These are phyloP conservation scores for Corvus cornix DNA, from an alignment of 2,113 vertebrate genomes.

Conservation along the genomic window DNA sequence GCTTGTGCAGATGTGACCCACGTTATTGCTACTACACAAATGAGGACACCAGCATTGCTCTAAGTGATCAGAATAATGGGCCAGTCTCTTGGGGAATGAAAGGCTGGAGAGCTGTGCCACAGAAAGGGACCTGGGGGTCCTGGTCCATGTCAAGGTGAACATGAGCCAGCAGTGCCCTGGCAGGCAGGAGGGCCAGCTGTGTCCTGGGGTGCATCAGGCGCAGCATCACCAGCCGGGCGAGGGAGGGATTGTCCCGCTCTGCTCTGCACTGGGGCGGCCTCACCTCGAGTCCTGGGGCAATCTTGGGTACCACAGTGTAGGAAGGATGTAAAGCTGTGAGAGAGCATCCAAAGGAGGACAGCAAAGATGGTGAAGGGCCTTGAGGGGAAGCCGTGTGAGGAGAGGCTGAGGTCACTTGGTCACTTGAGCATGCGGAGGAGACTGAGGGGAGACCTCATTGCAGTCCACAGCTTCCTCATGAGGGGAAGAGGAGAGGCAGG, in stretches of 20 bases:
- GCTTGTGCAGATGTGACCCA: background rate
- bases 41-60: background rate
- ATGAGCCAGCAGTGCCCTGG: background rate
- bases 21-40: rapidly evolving
- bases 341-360: background rate
- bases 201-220: background rate
- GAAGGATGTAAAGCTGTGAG: background rate
- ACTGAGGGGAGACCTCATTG: background rate
- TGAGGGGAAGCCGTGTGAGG: background rate
- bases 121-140: background rate
- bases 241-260: background rate
- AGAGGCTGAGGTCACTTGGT: background rate
- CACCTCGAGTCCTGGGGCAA: rapidly evolving
- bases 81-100: background rate
- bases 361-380: background rate
- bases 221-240: rapidly evolving
- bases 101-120: background rate
- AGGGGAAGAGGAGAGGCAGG: background rate
- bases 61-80: background rate
- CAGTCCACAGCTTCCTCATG: background rate
- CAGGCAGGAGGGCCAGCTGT: background rate
- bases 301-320: rapidly evolving
- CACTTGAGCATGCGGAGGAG: background rate
- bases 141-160: background rate
- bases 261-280: rapidly evolving